Percentiles rank a stretch among this genome's conserved stretches.
Evolutionary conservation across 2,113 vertebrate species (phyloP).

Genomic region (Mustela lutreola): DNA sequence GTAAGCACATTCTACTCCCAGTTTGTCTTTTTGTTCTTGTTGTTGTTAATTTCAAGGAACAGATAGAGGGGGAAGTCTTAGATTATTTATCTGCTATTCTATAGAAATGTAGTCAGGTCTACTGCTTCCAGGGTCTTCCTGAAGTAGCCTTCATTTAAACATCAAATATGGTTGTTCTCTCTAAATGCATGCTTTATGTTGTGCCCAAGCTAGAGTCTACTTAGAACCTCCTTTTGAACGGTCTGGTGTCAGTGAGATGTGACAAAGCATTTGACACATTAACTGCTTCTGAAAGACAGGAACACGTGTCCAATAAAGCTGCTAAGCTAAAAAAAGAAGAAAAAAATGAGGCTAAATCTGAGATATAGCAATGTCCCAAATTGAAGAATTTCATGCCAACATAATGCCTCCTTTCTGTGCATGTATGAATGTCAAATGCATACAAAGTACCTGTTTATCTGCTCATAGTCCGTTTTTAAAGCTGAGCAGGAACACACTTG

Average conservation of each 20-base stretch:
- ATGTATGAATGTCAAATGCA: conserved; percentile 37
- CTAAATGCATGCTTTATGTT: background rate
- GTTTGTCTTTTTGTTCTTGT: no score
- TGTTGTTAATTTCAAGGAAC: background rate
- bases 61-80: background rate
- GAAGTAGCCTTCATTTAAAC: background rate
- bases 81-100: background rate
- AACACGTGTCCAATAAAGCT: conserved; percentile 71
- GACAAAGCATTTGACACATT: conserved; percentile 49
- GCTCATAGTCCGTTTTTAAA: conserved; percentile 74
- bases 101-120: background rate
- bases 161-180: background rate
- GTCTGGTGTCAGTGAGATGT: conserved; percentile 49
- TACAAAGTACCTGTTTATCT: conserved; percentile 74
- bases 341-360: conserved; percentile 18
- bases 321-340: background rate
- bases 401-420: conserved; percentile 51
- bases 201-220: background rate
- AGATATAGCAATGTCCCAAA: conserved; percentile 29
- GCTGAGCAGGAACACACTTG: conserved; percentile 69
- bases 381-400: conserved; percentile 46
- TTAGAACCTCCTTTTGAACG: background rate
- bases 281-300: conserved; percentile 67
- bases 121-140: background rate
- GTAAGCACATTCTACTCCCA: background rate